Base-by-base conservation (phyloP, 92 coral and sea anemone genomes). In the Epizoanthus stellaris region DNA sequence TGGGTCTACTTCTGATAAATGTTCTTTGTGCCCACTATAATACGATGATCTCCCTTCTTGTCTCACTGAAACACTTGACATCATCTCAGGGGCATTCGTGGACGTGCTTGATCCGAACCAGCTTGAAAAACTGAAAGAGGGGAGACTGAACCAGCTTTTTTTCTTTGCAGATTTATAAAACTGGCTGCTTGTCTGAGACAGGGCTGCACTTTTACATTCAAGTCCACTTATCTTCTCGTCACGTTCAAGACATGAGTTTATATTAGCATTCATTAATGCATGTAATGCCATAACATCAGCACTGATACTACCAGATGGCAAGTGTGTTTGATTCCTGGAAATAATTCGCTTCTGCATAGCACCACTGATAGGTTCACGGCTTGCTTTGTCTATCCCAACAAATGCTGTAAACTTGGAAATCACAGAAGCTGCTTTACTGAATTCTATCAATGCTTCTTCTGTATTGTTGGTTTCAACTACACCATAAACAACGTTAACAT, bases 361-460 rank as follows among this genome's bases (percentile, higher is more conserved):
- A 11, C 86, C 86, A 12, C 82, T 75, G 49, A 90, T 88, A 0
- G 93, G 88, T 20, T 90, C 85, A 42, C 57, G 76, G 38, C 58
- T 82, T 20, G 87, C 93, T 75, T 89, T 76, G 67, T 94, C 95
- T 40, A 94, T 89, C 9, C 92, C 98, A 19, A 94, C 93, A 73
- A 94, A 90, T 5, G 94, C 87, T 6, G 98, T 94, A n/a, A 77
- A 66, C 70, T 87, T 82, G 19, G 95, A 94, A 2, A 90, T 82
- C 0, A 94, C 91, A 60, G 70, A 88, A 0, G 98, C 87, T 15
- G 88, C 83, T 80, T 89, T 88, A 65, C 98, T 94, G 38, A 92
- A 66, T 42, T 76, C 53, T 17, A 94, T 92, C 17, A 90, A 83
- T 34, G 87, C 62, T 6, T 70, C 72, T 75, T 91, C 86, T 25